These are phyloP conservation scores for Agelas oroides DNA, from an alignment of 37 sponge, comb jelly and placozoan genomes.

Conservation along the genomic window DNA sequence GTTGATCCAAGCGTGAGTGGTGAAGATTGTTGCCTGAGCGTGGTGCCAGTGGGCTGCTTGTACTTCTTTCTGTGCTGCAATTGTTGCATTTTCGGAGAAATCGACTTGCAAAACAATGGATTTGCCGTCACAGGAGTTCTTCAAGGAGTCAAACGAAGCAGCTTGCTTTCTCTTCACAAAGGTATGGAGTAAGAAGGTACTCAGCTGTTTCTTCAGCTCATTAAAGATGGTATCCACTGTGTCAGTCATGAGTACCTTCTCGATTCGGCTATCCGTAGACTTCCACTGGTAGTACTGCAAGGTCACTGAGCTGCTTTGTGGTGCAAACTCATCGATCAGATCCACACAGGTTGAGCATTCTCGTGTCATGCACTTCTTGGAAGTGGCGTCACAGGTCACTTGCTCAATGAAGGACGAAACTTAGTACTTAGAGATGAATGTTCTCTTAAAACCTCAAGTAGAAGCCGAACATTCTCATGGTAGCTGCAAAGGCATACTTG, in stretches of 20 bases:
- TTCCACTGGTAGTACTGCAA: constrained; percentile 35
- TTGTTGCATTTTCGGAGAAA: constrained; percentile 49
- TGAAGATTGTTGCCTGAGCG: constrained; percentile 30
- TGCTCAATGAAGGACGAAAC: too few relatives aligned
- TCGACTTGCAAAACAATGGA: constrained; percentile 41
- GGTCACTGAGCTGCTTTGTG: background rate
- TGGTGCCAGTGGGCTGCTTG: constrained; percentile 38
- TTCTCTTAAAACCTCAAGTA: too few relatives aligned
- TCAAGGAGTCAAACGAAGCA: constrained; percentile 21
- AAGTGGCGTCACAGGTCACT: constrained; percentile 30
- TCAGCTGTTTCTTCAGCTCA: constrained; percentile 31
- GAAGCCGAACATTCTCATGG: too few relatives aligned
- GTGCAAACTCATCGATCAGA: constrained; percentile 24
- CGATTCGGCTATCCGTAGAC: background rate
- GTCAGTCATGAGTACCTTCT: constrained; percentile 30
- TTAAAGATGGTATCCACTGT: constrained; percentile 18
- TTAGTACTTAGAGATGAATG: too few relatives aligned
- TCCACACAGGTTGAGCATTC: constrained; percentile 31
- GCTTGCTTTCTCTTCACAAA: constrained; percentile 35
- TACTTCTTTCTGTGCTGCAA: constrained; percentile 32
- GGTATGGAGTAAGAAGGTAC: constrained; percentile 41
- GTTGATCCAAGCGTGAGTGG: too few relatives aligned
- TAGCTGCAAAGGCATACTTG: too few relatives aligned
- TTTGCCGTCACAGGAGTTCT: constrained; percentile 21
- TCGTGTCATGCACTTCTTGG: constrained; percentile 21